Conservation (phyloP, 2,113 vertebrate genomes). For the Grallaria varia region DNA sequence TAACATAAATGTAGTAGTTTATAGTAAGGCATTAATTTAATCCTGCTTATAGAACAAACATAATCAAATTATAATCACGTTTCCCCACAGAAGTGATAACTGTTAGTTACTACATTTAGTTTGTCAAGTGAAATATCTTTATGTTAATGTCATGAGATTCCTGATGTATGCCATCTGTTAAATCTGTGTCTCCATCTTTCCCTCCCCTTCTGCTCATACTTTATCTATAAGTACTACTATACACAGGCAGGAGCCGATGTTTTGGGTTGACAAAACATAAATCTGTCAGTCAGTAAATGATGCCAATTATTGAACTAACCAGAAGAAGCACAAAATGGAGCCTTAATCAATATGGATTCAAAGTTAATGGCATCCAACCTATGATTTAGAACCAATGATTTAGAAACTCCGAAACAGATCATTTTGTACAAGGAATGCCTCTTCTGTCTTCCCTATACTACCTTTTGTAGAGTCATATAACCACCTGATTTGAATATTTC, state of each 20-base stretch:
- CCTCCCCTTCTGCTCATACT: background rate
- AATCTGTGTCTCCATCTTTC: background rate
- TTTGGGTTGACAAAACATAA: background rate
- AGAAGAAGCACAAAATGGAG: background rate
- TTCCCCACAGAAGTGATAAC: background rate
- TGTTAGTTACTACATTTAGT: background rate
- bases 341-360: background rate
- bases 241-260: background rate
- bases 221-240: background rate
- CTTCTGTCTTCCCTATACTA: background rate
- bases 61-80: background rate
- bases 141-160: background rate
- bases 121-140: background rate
- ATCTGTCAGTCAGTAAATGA: background rate
- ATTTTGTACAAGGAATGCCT: background rate
- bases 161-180: background rate
- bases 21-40: background rate
- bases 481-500: background rate
- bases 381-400: background rate
- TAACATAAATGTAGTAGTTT: background rate
- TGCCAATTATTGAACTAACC: background rate
- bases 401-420: accelerated
- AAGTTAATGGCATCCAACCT: background rate
- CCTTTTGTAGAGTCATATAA: background rate
- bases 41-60: background rate